Evolutionary conservation across 2,888 invertebrate species (phyloP), one percentile per base, ranked within the genome.

Genomic region (Cerastoderma edule): DNA sequence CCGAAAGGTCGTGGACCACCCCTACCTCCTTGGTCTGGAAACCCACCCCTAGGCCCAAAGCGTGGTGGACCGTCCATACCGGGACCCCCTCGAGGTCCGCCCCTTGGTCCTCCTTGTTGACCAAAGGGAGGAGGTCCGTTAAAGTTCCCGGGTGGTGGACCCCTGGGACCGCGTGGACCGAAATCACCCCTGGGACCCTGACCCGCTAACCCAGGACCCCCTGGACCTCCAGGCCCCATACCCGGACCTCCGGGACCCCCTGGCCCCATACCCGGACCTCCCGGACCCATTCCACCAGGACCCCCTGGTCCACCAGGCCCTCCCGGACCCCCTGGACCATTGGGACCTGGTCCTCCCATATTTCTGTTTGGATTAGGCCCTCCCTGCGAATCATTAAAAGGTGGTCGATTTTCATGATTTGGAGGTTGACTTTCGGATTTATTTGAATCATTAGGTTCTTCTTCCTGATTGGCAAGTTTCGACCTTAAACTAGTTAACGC

Each of bases 21-120:
- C 56, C 73, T 70, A 2, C 81, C 76, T 39, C 81, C 81, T 46
- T 75, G 57, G 53, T 78, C 78, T 30, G 60, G 64, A 66, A 78
- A 78, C 50, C 81, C 66, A 56, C 78, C 81, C 30, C 78, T 32
- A 16, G 65, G 50, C 16, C 69, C 75, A 75, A 74, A 72, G 30
- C 75, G 71, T 44, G 81, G 81, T 22, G 81, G 81, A 3, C 81
- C 81, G 24, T 81, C 81, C 81, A 81, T 81, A 10, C 81, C 74
- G 1, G 81, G 81, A 33, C 81, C 81, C 50, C 81, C 64, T n/a
- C 75, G 79, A 33, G 48, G 54, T 6, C 66, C 66, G 48, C 81
- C 81, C 57, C 78, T 75, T 56, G 76, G 76, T 33, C 70, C 70
- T 2, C 76, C 76, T 46, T 50, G 72, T 19, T 67, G 63, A 53